Evolutionary conservation across 2,888 invertebrate species (phyloP).

Genomic region (Pollenia amentaria): DNA sequence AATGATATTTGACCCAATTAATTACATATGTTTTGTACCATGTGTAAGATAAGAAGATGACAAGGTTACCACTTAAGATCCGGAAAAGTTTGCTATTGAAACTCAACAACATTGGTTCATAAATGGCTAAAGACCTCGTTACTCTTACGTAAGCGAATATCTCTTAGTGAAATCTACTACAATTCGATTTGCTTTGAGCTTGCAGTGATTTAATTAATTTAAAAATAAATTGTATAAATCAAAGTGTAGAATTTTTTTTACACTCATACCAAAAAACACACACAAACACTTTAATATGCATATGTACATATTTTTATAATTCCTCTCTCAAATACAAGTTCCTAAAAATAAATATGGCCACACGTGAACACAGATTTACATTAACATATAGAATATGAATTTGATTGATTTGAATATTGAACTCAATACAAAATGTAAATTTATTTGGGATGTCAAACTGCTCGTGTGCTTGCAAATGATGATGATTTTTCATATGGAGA

Average conservation of each 20-base stretch:
- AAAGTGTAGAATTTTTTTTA: conserved; percentile 24
- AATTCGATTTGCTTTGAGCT: conserved; percentile 32
- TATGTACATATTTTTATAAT: conserved; percentile 1
- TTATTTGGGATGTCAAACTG: conserved; percentile 28
- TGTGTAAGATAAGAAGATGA: no score
- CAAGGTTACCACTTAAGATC: no score
- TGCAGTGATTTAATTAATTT: conserved; percentile 34
- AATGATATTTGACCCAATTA: no score
- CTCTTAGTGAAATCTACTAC: not conserved
- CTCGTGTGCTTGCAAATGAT: conserved; percentile 2
- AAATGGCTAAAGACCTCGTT: no score
- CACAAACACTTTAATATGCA: conserved; percentile 3
- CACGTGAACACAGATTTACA: not conserved
- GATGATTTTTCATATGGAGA: conserved; percentile 36
- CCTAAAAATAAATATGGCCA: not conserved
- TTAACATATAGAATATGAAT: not conserved
- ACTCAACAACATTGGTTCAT: no score
- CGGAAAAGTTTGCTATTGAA: no score
- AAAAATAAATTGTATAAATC: conserved; percentile 39
- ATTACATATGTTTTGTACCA: no score
- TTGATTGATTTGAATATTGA: conserved; percentile 59
- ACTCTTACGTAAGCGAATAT: no score
- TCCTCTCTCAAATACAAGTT: not conserved
- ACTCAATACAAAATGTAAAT: conserved; percentile 53
- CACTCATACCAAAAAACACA: not conserved